Base-by-base conservation (phyloP, 2,797 vertebrate species). In the Epinephelus coioides region DNA sequence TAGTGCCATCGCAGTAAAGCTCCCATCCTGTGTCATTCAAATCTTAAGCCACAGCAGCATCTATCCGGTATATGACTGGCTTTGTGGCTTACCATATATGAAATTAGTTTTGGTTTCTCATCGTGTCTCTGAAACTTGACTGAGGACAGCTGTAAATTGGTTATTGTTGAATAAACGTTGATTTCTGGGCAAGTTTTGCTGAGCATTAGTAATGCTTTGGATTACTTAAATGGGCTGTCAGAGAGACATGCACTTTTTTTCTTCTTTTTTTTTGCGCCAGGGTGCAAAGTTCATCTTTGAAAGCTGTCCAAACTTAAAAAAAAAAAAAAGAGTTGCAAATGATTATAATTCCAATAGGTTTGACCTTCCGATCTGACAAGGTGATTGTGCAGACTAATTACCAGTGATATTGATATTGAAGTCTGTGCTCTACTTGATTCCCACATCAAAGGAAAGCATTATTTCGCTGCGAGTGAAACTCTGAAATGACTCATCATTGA, bases 391-490 rank as follows among this genome's bases (percentile, higher is more conserved):
- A n/a, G 27, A 80, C 46, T 88, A 82, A 92, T 91, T 89, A 73
- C 25, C 12, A 57, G 70, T 68, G 73, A 88, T 88, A 87, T 87
- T 82, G 84, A 87, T 43, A 43, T 43, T 43, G 82, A 90, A 79
- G 74, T 80, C 30, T 70, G 55, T 8, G 43, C 61, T 55, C 38
- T 61, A 50, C 71, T 80, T 66, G 47, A 83, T 87, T 81, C 83
- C 95, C 95, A 95, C 95, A 95, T 95, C 93, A 96, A 96, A 95
- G 88, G 49, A 18, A 69, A 76, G 60, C 50, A 70, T 61, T 82
- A 82, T 90, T 89, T 86, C 81, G 76, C 71, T 83, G 38, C 59
- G 79, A 90, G 74, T 88, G 90, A 92, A 93, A 93, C 83, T 81
- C 74, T 76, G 74, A 92, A 87, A 93, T 95, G 94, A 95, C 80